A percentile compares a stretch with the other conserved stretches of the same genome.
phyloP scores from a whole-genome alignment of 2,797 vertebrate species.

The Stomatorhinus walkeri region DNA sequence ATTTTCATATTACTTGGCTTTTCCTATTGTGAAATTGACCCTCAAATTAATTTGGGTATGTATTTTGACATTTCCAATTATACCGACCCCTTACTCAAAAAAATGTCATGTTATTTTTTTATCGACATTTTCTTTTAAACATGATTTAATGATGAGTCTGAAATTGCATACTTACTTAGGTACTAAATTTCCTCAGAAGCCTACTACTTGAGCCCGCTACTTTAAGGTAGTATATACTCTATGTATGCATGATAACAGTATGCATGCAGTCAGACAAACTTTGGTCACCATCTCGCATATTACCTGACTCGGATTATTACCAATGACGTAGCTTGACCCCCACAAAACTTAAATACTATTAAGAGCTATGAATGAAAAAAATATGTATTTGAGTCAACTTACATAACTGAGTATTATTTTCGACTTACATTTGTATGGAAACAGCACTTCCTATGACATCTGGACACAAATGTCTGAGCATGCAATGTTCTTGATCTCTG shows the following conservation, averaged over 20 bases:
- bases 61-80: background rate
- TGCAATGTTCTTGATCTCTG: background rate
- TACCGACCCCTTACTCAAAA: background rate
- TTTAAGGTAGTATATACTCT: background rate
- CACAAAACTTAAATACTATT: background rate
- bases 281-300: background rate
- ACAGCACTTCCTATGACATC: background rate
- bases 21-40: background rate
- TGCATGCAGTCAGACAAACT: background rate
- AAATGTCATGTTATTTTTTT: background rate
- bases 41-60: background rate
- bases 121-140: background rate
- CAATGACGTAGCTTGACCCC: background rate
- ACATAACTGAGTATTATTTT: background rate
- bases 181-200: background rate
- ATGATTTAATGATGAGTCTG: background rate
- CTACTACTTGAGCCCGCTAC: background rate
- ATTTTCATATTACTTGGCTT: background rate
- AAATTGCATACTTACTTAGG: background rate
- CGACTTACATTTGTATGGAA: background rate
- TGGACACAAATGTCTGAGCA: background rate
- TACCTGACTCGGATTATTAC: background rate
- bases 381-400: background rate
- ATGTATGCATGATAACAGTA: background rate
- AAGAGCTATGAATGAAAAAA: background rate